These are phyloP conservation scores for Chouioia cunea DNA, from an alignment of 2,888 invertebrate genomes.

Conservation along the genomic window DNA sequence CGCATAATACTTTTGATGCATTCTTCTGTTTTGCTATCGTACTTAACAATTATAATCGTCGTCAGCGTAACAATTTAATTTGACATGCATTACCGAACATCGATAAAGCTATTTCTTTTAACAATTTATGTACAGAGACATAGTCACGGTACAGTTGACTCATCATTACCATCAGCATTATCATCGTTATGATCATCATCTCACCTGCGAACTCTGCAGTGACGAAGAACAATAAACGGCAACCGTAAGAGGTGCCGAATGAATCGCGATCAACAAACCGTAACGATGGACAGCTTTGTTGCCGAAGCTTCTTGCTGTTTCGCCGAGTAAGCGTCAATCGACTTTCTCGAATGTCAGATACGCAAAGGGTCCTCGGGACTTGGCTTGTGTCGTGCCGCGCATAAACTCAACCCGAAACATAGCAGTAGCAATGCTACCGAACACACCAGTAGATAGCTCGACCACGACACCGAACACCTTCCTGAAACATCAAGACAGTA, in stretches of 20 bases:
- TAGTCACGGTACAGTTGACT: not conserved
- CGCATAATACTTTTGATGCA: slow-evolving; percentile 1
- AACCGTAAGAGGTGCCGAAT: slow-evolving; percentile 18
- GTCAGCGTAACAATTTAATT: slow-evolving; percentile 5
- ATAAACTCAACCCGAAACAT: slow-evolving; percentile 73
- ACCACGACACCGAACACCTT: slow-evolving; percentile 73
- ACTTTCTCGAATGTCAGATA: slow-evolving; percentile 65
- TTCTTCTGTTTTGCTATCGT: slow-evolving; percentile 3
- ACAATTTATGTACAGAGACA: not conserved
- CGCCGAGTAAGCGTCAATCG: slow-evolving; percentile 63
- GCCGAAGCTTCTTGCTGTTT: slow-evolving; percentile 48
- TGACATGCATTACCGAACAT: not conserved
- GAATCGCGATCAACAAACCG: slow-evolving; percentile 60
- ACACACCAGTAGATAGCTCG: slow-evolving; percentile 71
- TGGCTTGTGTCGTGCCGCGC: slow-evolving; percentile 72
- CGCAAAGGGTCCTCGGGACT: slow-evolving; percentile 61
- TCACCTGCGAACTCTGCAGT: too few relatives aligned
- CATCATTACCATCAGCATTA: too few relatives aligned
- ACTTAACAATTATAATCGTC: not conserved
- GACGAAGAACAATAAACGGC: not conserved
- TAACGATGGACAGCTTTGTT: slow-evolving; percentile 62
- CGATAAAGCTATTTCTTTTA: slow-evolving; percentile 11
- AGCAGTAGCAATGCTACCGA: slow-evolving; percentile 71
- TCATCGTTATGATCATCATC: too few relatives aligned
- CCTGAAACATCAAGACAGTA: slow-evolving; percentile 63